Evolutionary conservation across 2,888 invertebrate genomes (phyloP).

Genomic region (Carterocephalus palaemon): DNA sequence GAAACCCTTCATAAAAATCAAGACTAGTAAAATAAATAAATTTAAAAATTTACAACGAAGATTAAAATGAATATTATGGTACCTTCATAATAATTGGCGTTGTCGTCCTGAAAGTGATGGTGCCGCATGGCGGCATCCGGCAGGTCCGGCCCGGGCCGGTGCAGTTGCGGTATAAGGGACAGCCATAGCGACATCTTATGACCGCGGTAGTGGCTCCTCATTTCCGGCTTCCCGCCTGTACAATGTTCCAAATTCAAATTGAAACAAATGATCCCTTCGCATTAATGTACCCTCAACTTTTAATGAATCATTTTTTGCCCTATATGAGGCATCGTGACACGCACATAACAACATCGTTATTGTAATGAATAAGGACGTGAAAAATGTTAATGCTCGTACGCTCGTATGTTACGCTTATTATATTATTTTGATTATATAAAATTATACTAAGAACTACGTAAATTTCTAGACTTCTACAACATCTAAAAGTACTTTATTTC

Average conservation of each 20-base stretch:
- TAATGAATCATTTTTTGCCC: constrained; percentile 17
- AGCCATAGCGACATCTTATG: constrained; percentile 97
- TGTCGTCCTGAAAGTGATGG: constrained; percentile 91
- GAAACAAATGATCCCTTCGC: constrained; percentile 47
- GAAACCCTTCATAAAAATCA: too few relatives aligned
- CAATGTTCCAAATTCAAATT: constrained; percentile 41
- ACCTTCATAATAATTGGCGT: constrained; percentile 89
- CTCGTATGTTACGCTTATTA: too few relatives aligned
- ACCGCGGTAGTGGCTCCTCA: constrained; percentile 94
- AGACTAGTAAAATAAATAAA: too few relatives aligned
- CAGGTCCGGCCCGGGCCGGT: constrained; percentile 85
- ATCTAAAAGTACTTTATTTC: too few relatives aligned
- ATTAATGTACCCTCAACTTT: constrained; percentile 46
- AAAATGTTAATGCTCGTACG: constrained; percentile 6
- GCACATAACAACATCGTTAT: constrained; percentile 7
- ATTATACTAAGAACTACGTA: too few relatives aligned
- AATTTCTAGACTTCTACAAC: too few relatives aligned
- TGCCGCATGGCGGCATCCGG: constrained; percentile 92
- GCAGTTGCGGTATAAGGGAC: constrained; percentile 93
- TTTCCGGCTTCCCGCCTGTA: constrained; percentile 84
- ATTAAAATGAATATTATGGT: neutral
- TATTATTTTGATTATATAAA: too few relatives aligned
- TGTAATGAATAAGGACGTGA: constrained; percentile 3
- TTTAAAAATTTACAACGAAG: too few relatives aligned
- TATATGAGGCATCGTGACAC: constrained; percentile 3